Evolutionary conservation across 2,113 vertebrate species (phyloP), one percentile per base, ranked within the genome.

Genomic region (Fulmarus glacialis): DNA sequence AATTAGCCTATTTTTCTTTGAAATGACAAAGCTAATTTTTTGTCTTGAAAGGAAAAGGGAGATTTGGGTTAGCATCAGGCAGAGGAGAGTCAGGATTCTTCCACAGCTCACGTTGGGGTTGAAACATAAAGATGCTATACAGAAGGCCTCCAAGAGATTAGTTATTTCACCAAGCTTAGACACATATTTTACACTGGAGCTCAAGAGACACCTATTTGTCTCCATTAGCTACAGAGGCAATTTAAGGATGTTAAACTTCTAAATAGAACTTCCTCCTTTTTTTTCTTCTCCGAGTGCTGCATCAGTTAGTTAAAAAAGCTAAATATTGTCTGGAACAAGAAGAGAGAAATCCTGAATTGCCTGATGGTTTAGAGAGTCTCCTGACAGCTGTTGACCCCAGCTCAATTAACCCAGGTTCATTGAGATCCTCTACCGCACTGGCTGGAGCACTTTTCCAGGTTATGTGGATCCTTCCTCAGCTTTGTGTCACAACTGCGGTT

Each of bases 81-180:
- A 58, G 22, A 78, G 1, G 4, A 50, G 13, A 38, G 17, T 11
- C 0, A 2, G 4, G 7, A 34, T 90, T 47, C 36, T 77, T 52
- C 56, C 12, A 24, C 11, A 56, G 60, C 29, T 72, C 17, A 75
- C 3, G 10, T 0, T 66, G 30, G 18, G 5, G 6, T 6, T 75
- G 72, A 68, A 85, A 7, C 17, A 63, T 18, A 21, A 82, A 36
- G 30, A 22, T 56, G 12, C 2, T 79, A 3, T 11, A 24, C 6
- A 47, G 12, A 21, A 55, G 15, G 15, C 38, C 15, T 63, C 5
- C 18, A 45, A 45, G 26, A 47, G 12, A 12, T 48, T 53, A 20
- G 6, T 66, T 32, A 7, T 43, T 50, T 27, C 56, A 64, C 52
- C 5, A 34, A 15, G 9, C 2, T 55, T 42, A 38, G 42, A 29